These are phyloP conservation scores for Athetis lepigone DNA, from an alignment of 2,888 invertebrate genomes.

Conservation along the genomic window DNA sequence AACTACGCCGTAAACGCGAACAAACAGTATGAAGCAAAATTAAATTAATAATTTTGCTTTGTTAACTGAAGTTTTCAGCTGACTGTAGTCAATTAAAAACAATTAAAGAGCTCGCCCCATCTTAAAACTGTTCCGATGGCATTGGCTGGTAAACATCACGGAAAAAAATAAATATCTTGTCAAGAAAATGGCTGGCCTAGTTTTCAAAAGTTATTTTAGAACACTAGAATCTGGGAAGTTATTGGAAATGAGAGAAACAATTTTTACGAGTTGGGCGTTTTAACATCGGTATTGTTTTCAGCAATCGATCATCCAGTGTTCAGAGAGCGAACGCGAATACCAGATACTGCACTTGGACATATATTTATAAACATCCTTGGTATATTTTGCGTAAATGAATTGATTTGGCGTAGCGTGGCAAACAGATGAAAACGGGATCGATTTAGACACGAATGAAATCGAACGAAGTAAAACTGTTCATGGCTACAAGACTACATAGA, in stretches of 20 bases:
- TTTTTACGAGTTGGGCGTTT: conserved; percentile 22
- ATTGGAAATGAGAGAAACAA: conserved; percentile 33
- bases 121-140: conserved; percentile 17
- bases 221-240: conserved; percentile 36
- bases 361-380: conserved; percentile 73
- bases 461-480: conserved; percentile 28
- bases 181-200: conserved; percentile 45
- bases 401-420: conserved; percentile 40
- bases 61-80: conserved; percentile 27
- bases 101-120: conserved; percentile 22
- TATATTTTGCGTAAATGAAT: conserved; percentile 63
- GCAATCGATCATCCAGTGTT: conserved; percentile 49
- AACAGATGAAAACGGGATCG: conserved; percentile 35
- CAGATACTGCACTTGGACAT: conserved; percentile 59
- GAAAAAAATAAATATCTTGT: conserved; percentile 19
- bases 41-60: conserved; percentile 39
- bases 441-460: conserved; percentile 22
- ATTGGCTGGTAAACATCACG: conserved; percentile 15
- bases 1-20: conserved; percentile 50
- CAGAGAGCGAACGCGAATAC: conserved; percentile 34
- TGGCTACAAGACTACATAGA: conserved; percentile 27
- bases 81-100: conserved; percentile 28
- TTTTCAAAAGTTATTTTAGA: conserved; percentile 53
- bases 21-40: conserved; percentile 44
- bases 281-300: conserved; percentile 40